Evolutionary conservation across 2,113 vertebrate species (phyloP).

Genomic region (Uria lomvia): DNA sequence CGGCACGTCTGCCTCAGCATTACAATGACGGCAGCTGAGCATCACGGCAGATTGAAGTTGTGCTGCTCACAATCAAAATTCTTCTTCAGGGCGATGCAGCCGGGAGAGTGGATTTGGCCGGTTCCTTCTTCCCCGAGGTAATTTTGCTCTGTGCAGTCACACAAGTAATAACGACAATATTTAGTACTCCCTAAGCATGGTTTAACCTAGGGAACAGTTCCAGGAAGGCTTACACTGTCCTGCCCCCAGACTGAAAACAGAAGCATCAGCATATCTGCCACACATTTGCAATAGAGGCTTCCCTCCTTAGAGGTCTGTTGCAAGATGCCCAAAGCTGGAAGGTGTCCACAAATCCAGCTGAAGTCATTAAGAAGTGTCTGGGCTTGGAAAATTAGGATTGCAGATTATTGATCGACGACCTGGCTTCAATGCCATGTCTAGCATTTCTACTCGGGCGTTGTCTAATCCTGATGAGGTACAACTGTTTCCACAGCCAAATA

Average conservation of each 20-base stretch:
- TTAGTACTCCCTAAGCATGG: neutral
- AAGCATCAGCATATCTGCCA: neutral
- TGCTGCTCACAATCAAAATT: slow-evolving; percentile 18
- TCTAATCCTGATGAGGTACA: neutral
- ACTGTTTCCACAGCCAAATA: neutral
- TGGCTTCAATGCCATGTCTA: neutral
- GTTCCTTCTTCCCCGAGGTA: neutral
- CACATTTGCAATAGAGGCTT: neutral
- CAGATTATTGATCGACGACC: neutral
- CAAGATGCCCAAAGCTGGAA: neutral
- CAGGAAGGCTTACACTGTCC: neutral
- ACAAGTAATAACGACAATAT: neutral
- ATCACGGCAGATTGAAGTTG: neutral
- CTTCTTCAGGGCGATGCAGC: neutral
- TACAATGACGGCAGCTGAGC: neutral
- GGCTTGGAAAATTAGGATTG: neutral
- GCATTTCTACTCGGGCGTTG: neutral
- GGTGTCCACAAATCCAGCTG: neutral
- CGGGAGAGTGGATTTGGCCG: neutral
- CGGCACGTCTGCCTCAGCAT: neutral
- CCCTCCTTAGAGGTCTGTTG: neutral
- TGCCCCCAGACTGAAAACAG: neutral
- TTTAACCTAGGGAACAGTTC: neutral
- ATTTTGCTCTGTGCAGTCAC: neutral
- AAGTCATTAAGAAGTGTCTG: neutral